Evolutionary conservation across 2,113 vertebrate genomes (phyloP), one percentile per base, ranked within the genome.

Genomic region (Rhynchopsitta pachyrhyncha): DNA sequence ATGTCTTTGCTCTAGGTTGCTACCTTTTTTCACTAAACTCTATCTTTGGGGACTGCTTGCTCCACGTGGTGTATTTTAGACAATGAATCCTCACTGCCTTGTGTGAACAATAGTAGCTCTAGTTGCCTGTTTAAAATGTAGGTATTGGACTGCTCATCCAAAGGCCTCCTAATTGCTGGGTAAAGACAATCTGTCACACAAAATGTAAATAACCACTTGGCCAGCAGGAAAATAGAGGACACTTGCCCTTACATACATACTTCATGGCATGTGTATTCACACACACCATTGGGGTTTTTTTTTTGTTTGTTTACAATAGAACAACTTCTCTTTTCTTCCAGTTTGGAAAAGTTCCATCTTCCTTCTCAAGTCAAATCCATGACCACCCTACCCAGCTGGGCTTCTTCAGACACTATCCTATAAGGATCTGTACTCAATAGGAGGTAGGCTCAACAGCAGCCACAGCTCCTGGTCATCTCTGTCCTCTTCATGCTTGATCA

Each of bases 381-480:
- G 44, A 86, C 29, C 35, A 76, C 63, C 37, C 86, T 35, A 50
- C 33, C 42, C 74, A 84, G 55, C 68, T 81, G 83, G 66, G 62
- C 89, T 76, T 92, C 69, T 92, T 92, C 82, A 84, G 44, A 78
- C 42, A 62, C 53, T 59, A 81, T 92, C 94, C 94, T 92, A 17
- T 86, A 91, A 87, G 95, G 95, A 84, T 89, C 82, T 82, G 29
- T 42, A 88, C 67, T 67, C 47, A 37, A 7, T 7, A 75, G 47
- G 95, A 95, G 86, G 60, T 19, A 62, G 67, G 55, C 66, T 88
- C 20, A 91, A 46, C 22, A 88, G 86, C 66, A 87, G 46, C 79
- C 70, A 74, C 53, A 82, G n/a, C 79, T 77, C 35, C 44, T 71
- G 22, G 11, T 39, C 57, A 33, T 37, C 31, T 81, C 69, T 71